Conservation (phyloP, 1,140 invertebrate species). For the Druon quercuslanigerum region DNA sequence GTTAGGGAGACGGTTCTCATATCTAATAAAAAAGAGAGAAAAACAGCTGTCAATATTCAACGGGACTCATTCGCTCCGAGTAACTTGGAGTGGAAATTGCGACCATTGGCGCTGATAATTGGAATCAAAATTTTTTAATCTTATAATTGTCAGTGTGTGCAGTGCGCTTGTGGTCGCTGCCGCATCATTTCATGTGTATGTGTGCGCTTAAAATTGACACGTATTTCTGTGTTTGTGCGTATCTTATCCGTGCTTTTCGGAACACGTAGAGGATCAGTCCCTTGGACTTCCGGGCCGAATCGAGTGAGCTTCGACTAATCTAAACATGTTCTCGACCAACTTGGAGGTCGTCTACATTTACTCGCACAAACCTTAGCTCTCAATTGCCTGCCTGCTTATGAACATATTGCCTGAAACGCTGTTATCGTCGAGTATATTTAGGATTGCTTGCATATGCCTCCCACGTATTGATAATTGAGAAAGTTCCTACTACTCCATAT, state of each 20-base stretch:
- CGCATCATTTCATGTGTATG: conserved; percentile 49
- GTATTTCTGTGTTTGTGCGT: background rate
- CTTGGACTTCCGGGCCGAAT: background rate
- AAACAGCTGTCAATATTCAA: conserved; percentile 11
- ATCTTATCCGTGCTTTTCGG: background rate
- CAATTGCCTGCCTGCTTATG: conserved; percentile 26
- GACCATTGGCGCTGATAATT: conserved; percentile 39
- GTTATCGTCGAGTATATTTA: background rate
- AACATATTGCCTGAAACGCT: conserved; percentile 24
- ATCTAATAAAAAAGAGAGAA: background rate
- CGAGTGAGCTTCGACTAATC: conserved; percentile 15
- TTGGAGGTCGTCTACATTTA: background rate
- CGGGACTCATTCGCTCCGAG: conserved; percentile 11
- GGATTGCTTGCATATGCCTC: conserved; percentile 27
- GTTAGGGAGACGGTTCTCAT: background rate
- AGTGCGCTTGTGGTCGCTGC: conserved; percentile 71
- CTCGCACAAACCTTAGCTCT: conserved; percentile 5
- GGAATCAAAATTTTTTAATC: conserved; percentile 36
- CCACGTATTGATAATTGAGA: conserved; percentile 13
- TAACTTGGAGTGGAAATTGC: conserved; percentile 43
- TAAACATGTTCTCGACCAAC: conserved; percentile 12
- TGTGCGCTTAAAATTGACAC: conserved; percentile 40
- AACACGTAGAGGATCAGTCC: conserved; percentile 14
- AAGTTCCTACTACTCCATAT: background rate
- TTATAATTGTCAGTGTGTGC: conserved; percentile 74